Evolutionary conservation across 2,113 vertebrate species (phyloP).

Genomic region (Struthidea cinerea): DNA sequence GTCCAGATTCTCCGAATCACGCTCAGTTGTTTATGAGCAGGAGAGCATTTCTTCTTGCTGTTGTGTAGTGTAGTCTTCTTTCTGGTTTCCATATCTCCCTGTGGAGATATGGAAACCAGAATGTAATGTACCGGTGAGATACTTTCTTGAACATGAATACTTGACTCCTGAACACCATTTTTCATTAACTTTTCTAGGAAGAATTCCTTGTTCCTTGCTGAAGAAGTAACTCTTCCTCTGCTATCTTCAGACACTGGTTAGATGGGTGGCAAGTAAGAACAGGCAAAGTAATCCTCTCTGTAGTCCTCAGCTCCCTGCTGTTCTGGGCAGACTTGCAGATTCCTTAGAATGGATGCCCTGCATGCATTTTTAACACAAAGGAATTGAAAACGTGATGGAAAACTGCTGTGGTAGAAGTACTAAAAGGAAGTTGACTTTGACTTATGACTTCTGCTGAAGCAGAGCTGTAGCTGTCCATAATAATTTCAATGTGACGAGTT

Average conservation of each 20-base stretch:
- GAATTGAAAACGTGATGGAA: background rate
- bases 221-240: background rate
- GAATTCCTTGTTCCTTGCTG: background rate
- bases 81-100: too few relatives aligned
- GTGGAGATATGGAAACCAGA: background rate
- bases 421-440: background rate
- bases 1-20: background rate
- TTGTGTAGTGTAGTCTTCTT: background rate
- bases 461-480: background rate
- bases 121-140: too few relatives aligned
- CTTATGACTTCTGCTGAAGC: background rate
- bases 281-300: background rate
- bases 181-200: background rate
- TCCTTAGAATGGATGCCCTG: background rate
- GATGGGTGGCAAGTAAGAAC: background rate
- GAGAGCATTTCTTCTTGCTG: background rate
- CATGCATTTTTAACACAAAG: background rate
- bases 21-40: background rate
- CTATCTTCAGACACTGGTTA: background rate
- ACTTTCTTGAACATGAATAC: background rate
- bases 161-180: background rate
- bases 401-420: background rate
- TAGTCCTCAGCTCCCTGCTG: background rate
- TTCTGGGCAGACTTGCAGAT: background rate
- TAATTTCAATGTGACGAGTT: background rate